These are phyloP conservation scores for Artemia sinica DNA, from an alignment of 2,888 invertebrate species.

Conservation along the genomic window DNA sequence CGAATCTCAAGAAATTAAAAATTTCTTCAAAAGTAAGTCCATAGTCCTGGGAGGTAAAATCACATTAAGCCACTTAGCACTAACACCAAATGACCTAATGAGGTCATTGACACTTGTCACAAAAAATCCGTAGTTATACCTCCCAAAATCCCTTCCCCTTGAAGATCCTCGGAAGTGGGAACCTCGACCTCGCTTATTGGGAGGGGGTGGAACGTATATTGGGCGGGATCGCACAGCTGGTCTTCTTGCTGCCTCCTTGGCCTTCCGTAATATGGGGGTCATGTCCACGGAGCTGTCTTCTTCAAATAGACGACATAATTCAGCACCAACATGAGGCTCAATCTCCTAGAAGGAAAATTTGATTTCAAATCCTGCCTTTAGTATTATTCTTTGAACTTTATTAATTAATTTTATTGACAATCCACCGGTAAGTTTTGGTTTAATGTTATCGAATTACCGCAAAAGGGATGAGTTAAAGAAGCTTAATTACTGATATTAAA, in stretches of 20 bases:
- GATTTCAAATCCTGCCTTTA: neutral
- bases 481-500: too few relatives aligned
- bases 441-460: too few relatives aligned
- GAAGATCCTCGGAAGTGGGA: conserved; percentile 1
- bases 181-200: conserved; percentile 10
- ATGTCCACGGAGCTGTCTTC: conserved; percentile 77
- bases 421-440: too few relatives aligned
- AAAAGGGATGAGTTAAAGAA: too few relatives aligned
- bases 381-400: neutral
- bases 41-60: too few relatives aligned
- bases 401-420: neutral
- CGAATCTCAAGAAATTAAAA: too few relatives aligned
- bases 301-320: conserved; percentile 79
- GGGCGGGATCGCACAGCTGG: conserved; percentile 15
- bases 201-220: conserved; percentile 10
- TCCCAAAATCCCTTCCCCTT: conserved; percentile 10
- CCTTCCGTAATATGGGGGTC: conserved; percentile 64
- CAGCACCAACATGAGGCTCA: conserved; percentile 84
- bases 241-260: conserved; percentile 54
- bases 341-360: conserved; percentile 51
- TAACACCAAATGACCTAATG: too few relatives aligned
- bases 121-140: conserved; percentile 10
- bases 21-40: too few relatives aligned
- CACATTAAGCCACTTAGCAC: too few relatives aligned
- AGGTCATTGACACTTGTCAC: neutral